A percentile compares a stretch with the other conserved stretches of the same genome.
phyloP scores from a whole-genome alignment of 2,888 invertebrate genomes.

The Diadromus collaris region DNA sequence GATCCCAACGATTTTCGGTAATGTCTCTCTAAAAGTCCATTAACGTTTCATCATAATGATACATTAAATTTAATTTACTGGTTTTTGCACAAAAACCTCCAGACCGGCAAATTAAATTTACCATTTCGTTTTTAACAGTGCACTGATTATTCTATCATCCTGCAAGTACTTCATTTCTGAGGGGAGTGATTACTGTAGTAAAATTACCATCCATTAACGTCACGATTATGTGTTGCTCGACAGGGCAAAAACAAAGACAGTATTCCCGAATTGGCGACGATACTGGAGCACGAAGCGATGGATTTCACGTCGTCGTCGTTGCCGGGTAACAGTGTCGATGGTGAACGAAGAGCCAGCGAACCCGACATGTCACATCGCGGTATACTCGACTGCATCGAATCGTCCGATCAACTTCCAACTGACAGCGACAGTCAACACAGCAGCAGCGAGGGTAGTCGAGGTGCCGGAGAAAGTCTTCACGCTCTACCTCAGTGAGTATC shows the following conservation, averaged over 20 bases:
- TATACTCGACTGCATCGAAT: constrained; percentile 77
- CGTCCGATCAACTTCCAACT: constrained; percentile 75
- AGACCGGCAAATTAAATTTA: no score
- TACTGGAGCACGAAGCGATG: constrained; percentile 96
- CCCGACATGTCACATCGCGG: constrained; percentile 79
- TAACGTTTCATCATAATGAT: no score
- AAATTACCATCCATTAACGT: neutral
- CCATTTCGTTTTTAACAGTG: no score
- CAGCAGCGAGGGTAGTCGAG: constrained; percentile 78
- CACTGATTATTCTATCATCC: no score
- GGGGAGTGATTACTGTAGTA: neutral
- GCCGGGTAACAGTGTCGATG: constrained; percentile 83
- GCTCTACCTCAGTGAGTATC: constrained; percentile 81
- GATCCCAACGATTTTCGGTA: no score
- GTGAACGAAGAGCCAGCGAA: constrained; percentile 77
- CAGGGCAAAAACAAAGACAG: constrained; percentile 77
- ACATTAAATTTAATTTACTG: no score
- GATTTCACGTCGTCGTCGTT: constrained; percentile 87
- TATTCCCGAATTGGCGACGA: constrained; percentile 93
- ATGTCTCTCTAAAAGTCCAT: no score
- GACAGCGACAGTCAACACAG: constrained; percentile 79
- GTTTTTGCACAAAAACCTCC: no score
- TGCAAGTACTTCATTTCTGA: no score
- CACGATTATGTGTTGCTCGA: constrained; percentile 9
- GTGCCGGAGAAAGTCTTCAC: constrained; percentile 80